Conservation (phyloP, 2,888 invertebrate species). For the Drosophila buzzatii region DNA sequence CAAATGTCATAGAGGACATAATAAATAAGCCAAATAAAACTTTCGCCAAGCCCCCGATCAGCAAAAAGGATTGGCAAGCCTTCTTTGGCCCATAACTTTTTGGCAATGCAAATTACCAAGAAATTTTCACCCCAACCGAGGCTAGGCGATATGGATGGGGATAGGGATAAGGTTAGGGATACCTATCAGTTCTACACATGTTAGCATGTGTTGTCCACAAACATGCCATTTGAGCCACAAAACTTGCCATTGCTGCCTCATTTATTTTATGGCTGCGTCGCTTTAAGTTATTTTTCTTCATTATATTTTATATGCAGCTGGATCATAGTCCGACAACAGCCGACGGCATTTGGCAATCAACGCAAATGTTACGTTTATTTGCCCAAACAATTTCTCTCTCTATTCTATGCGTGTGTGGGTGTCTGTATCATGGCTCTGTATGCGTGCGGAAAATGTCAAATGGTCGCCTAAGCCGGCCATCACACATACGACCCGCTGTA, state of each 20-base stretch:
- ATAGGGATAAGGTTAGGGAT: background rate
- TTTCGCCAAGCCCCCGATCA: slow-evolving; percentile 43
- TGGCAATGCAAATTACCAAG: slow-evolving; percentile 72
- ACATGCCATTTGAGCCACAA: slow-evolving; percentile 62
- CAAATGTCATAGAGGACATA: slow-evolving; percentile 57
- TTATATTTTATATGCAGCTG: slow-evolving; percentile 71
- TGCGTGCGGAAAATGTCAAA: slow-evolving; percentile 61
- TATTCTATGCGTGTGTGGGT: background rate
- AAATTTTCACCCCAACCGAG: slow-evolving; percentile 43
- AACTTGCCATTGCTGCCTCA: slow-evolving; percentile 71
- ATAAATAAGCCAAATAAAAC: slow-evolving; percentile 62
- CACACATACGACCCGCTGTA: slow-evolving; percentile 68
- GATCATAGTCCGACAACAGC: slow-evolving; percentile 31
- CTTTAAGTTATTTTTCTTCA: slow-evolving; percentile 80
- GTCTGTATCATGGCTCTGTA: slow-evolving; percentile 8
- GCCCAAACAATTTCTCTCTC: slow-evolving; percentile 55
- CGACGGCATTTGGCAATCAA: slow-evolving; percentile 71
- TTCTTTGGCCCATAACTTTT: slow-evolving; percentile 37
- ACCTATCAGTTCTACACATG: slow-evolving; percentile 35
- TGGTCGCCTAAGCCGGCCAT: slow-evolving; percentile 53
- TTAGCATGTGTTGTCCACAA: slow-evolving; percentile 51
- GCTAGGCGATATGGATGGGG: background rate
- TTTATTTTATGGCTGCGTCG: slow-evolving; percentile 74
- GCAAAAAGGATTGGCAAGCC: slow-evolving; percentile 55
- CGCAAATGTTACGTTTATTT: slow-evolving; percentile 72